Percentiles rank a stretch among this genome's conserved stretches.
Evolutionary conservation across 2,888 invertebrate species (phyloP).

Genomic region (Drepana falcataria): DNA sequence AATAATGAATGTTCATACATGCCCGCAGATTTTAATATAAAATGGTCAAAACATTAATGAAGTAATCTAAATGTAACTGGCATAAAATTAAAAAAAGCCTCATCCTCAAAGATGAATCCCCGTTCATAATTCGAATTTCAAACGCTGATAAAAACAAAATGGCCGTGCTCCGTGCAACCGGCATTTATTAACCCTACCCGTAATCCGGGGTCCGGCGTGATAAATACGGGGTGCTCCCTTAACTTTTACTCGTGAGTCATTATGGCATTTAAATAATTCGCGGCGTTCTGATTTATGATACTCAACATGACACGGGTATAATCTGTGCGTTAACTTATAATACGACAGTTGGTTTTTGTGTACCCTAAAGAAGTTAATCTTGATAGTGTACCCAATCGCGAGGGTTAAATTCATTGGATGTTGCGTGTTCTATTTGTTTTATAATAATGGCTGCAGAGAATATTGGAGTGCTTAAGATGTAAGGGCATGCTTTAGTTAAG

Average conservation of each 20-base stretch:
- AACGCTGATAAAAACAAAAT: slow-evolving; percentile 65
- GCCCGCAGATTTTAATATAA: no score
- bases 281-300: slow-evolving; percentile 67
- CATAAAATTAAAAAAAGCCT: no score
- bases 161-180: slow-evolving; percentile 43
- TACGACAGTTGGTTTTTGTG: slow-evolving; percentile 30
- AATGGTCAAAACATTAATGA: no score
- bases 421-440: slow-evolving; percentile 4
- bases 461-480: background rate
- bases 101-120: slow-evolving; percentile 47
- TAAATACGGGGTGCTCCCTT: slow-evolving; percentile 64
- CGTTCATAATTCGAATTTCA: slow-evolving; percentile 65
- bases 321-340: slow-evolving; percentile 36
- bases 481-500: no score
- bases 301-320: slow-evolving; percentile 53
- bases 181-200: slow-evolving; percentile 70
- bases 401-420: slow-evolving; percentile 24
- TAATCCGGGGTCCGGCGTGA: slow-evolving; percentile 63
- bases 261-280: slow-evolving; percentile 79
- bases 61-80: no score
- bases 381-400: slow-evolving; percentile 17
- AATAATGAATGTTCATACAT: no score
- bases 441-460: background rate
- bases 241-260: slow-evolving; percentile 71
- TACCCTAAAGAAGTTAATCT: slow-evolving; percentile 24